A percentile compares a stretch with the other conserved stretches of the same genome.
These are phyloP conservation scores for Petaurus breviceps DNA, from an alignment of 2,113 vertebrate species.

Conservation along the genomic window DNA sequence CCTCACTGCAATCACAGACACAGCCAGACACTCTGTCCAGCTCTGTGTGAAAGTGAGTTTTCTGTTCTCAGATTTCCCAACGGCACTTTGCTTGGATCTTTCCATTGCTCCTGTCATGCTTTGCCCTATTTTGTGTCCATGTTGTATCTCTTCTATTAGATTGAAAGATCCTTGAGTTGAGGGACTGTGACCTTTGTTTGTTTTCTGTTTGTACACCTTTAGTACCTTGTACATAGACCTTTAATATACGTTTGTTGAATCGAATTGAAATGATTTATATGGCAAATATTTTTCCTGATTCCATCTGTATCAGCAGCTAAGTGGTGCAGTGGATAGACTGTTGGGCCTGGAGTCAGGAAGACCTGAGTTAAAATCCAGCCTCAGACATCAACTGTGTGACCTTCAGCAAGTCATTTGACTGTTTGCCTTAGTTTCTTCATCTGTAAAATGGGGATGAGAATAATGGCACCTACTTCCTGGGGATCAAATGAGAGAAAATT, in stretches of 20 bases:
- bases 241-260: not conserved
- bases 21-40: not conserved
- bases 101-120: not conserved
- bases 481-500: not conserved
- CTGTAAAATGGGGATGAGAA: not conserved
- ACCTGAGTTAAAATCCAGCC: not conserved
- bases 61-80: not conserved
- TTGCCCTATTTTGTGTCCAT: not conserved
- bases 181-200: not conserved
- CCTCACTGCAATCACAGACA: not conserved
- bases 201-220: not conserved
- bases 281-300: not conserved
- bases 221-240: not conserved
- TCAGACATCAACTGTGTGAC: not conserved
- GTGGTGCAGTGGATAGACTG: not conserved
- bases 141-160: not conserved
- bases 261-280: not conserved
- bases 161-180: not conserved
- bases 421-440: not conserved
- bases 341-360: not conserved
- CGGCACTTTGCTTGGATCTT: not conserved
- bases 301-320: not conserved
- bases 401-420: not conserved
- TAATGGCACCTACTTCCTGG: not conserved
- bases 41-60: not conserved